These are phyloP conservation scores for Sebastes kiyomatsui DNA, from an alignment of 2,797 vertebrate genomes.

Conservation along the genomic window DNA sequence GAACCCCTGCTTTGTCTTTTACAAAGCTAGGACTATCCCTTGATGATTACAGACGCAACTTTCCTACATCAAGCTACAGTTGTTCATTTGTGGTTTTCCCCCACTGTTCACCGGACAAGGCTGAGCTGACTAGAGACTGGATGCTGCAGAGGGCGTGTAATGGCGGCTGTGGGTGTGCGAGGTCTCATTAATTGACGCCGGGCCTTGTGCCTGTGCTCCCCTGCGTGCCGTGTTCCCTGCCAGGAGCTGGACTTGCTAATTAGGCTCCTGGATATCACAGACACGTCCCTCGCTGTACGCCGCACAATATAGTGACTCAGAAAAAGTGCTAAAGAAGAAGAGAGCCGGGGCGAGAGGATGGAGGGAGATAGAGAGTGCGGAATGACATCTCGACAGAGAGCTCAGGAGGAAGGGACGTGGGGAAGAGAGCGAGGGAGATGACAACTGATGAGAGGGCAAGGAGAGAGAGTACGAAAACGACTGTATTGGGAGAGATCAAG, in stretches of 20 bases:
- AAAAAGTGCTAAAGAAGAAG: conserved; percentile 46
- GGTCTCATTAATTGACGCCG: conserved; percentile 83
- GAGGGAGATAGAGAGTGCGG: conserved; percentile 15
- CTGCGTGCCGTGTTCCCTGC: conserved; percentile 71
- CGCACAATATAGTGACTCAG: conserved; percentile 70
- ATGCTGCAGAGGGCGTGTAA: conserved; percentile 72
- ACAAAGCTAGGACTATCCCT: conserved; percentile 42
- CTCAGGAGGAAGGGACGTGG: conserved; percentile 16
- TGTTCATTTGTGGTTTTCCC: conserved; percentile 51
- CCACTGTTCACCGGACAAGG: conserved; percentile 40
- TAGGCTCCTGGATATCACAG: conserved; percentile 82
- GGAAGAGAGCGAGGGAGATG: conserved; percentile 40
- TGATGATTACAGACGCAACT: conserved; percentile 62
- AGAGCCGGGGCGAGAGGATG: conserved; percentile 19
- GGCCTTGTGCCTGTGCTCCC: conserved; percentile 74
- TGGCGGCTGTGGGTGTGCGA: conserved; percentile 74
- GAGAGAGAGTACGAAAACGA: conserved; percentile 36
- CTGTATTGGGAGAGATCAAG: conserved; percentile 57
- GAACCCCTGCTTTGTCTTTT: conserved; percentile 43
- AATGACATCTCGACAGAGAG: conserved; percentile 44
- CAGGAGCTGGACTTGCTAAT: conserved; percentile 84
- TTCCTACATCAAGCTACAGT: conserved; percentile 53
- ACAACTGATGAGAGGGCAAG: conserved; percentile 55
- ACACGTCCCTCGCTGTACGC: conserved; percentile 73
- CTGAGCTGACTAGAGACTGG: conserved; percentile 60